A percentile compares a stretch with the other conserved stretches of the same genome.
Conservation (phyloP, 2,888 invertebrate species). For the Euspilapteryx auroguttella region DNA sequence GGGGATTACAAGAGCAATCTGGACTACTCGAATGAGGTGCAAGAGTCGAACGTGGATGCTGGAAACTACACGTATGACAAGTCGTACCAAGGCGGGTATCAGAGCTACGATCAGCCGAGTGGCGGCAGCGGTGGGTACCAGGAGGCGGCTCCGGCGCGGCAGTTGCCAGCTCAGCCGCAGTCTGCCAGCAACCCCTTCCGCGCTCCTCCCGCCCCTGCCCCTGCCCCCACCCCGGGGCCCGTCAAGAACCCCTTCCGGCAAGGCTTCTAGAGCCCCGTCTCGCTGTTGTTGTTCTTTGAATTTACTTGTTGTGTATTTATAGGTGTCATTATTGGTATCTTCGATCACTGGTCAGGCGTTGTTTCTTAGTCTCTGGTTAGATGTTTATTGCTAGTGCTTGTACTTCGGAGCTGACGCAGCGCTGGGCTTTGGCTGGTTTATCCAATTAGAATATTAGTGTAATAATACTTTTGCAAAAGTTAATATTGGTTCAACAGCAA, state of each 20-base stretch:
- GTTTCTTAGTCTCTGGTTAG: slow-evolving; percentile 34
- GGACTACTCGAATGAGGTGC: slow-evolving; percentile 67
- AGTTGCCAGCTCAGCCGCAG: slow-evolving; percentile 7
- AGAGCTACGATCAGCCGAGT: slow-evolving; percentile 32
- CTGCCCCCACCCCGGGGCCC: slow-evolving; percentile 22
- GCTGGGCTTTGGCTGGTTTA: no score
- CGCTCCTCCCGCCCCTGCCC: slow-evolving; percentile 30
- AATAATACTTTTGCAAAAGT: no score
- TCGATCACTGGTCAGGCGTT: slow-evolving; percentile 49
- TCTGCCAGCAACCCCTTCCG: slow-evolving; percentile 18
- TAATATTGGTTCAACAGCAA: no score
- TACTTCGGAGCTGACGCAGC: no score
- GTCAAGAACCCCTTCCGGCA: slow-evolving; percentile 81
- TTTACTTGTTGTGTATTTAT: slow-evolving; percentile 59
- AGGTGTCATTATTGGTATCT: slow-evolving; percentile 35
- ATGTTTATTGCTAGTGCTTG: slow-evolving; percentile 41
- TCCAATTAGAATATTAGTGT: no score
- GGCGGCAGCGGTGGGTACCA: slow-evolving; percentile 13
- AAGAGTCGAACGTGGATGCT: slow-evolving; percentile 70
- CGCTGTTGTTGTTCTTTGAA: slow-evolving; percentile 51
- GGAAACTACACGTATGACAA: slow-evolving; percentile 46
- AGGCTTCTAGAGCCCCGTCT: slow-evolving; percentile 64
- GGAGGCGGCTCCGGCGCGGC: slow-evolving; percentile 14
- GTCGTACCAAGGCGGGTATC: slow-evolving; percentile 46
- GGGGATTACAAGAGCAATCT: slow-evolving; percentile 81